Base-by-base conservation (phyloP, 2,113 vertebrate species). In the Neodontobutis hainanensis region DNA sequence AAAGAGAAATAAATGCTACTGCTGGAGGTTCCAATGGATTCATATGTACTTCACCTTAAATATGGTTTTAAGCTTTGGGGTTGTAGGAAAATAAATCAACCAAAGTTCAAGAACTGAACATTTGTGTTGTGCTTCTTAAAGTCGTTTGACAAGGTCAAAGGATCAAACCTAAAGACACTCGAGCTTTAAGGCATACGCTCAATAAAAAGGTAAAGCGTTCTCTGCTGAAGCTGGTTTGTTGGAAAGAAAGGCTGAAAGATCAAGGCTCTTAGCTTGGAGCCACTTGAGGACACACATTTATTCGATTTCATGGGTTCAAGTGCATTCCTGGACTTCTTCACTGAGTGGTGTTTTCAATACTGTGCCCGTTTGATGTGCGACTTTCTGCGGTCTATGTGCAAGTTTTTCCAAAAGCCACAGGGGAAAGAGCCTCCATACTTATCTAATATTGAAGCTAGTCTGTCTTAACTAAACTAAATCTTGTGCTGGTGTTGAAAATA, bases 271-370 rank as follows among this genome's bases (percentile, higher is more conserved):
- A 59, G 69, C 10, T 4, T 75, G 73, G 49, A 66, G 58, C 71
- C 59, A 58, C 69, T 83, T 36, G 38, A 64, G 71, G 66, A 50
- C 70, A 73, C 78, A 73, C 59, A 81, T 83, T 90, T 82, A 73
- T 80, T 87, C 67, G 34, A 83, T 85, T 85, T 84, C 66, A 59
- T 70, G 76, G 67, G 63, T 82, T 84, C 69, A 38, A 9, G 63
- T 65, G 62, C 50, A 65, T 84, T 85, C 75, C 79, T 73, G 69
- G 9, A 57, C 67, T 19, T n/a, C 47, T 68, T 70, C 34, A n/a
- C 55, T 8, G 69, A 73, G 71, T 67, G 35, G 61, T 49, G 68
- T 63, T 80, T 85, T 63, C 56, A 83, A 68, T 66, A 56, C 65
- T 6, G 68, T 43, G 64, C 68, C 47, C 64, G 65, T 78, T 74